Base-by-base conservation (phyloP, 1,140 invertebrate genomes). In the Procambarus clarkii region DNA sequence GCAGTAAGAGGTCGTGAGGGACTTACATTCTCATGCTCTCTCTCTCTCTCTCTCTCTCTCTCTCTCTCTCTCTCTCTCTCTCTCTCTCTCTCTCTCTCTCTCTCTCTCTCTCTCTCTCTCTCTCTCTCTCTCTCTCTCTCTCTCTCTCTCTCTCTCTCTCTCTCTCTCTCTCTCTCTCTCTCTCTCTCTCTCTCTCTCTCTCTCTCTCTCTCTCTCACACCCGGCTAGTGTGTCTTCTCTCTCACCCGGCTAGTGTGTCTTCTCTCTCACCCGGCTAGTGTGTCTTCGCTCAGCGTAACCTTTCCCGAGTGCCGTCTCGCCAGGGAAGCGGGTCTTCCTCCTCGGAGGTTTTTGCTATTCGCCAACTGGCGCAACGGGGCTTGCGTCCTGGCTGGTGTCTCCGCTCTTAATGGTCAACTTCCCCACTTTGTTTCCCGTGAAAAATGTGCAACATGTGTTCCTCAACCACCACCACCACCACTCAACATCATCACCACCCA, bases 21-120 rank as follows among this genome's bases (percentile, higher is more conserved):
- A 69, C 74, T 77, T 3, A n/a, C 21, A n/a, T 24, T 15, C 21
- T 15, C n/a, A n/a, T 24, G 5, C 7, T 77, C 74, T 77, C 74
- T 77, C 74, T 77, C 74, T 77, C 74, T 77, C 74, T 77, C 74
- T 77, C 74, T 77, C 74, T 77, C 74, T 77, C 74, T 77, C 74
- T 77, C 74, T 77, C 74, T 77, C 74, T 77, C 74, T 77, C 34
- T 34, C 64, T 34, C 34, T 77, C 74, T 34, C 34, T 77, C 74
- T 34, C 34, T 77, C 74, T 34, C 34, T 77, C 74, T 77, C 74
- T 77, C 74, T 77, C 74, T 77, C 74, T 77, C 74, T 77, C 74
- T 77, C 74, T 77, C 74, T 77, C 74, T 77, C 74, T 77, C 74
- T 77, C 74, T 77, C 74, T 77, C 74, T 77, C 74, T 77, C 34